phyloP scores from a whole-genome alignment of 1,140 invertebrate species.

The Homarus americanus region DNA sequence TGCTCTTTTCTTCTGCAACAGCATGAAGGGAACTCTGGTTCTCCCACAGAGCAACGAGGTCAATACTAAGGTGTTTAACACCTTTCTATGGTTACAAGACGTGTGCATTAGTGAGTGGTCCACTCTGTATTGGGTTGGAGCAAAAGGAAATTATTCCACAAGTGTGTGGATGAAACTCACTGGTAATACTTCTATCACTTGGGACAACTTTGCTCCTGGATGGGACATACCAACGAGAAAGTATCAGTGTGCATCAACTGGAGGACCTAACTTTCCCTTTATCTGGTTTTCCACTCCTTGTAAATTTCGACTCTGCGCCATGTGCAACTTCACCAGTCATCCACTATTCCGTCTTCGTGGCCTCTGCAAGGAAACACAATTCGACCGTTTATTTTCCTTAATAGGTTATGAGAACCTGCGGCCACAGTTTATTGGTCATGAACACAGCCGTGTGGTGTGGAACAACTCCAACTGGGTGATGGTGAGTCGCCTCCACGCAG shows the following conservation, averaged over 20 bases:
- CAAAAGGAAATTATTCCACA: background rate
- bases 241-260: background rate
- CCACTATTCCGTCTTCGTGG: background rate
- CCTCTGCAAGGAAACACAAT: background rate
- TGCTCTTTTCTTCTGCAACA: background rate
- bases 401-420: background rate
- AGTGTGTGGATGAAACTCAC: background rate
- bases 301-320: background rate
- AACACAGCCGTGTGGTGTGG: constrained; percentile 12
- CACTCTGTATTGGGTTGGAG: background rate
- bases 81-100: background rate
- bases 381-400: background rate
- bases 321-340: constrained; percentile 1
- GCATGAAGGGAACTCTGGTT: background rate
- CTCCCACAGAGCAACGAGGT: background rate
- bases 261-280: background rate
- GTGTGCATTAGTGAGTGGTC: background rate
- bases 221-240: background rate
- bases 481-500: background rate
- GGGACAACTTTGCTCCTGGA: background rate
- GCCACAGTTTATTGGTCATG: background rate
- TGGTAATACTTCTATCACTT: background rate
- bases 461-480: background rate
- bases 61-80: background rate
- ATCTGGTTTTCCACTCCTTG: background rate